phyloP scores from a whole-genome alignment of 1,140 invertebrate species.

The Wasmannia auropunctata region DNA sequence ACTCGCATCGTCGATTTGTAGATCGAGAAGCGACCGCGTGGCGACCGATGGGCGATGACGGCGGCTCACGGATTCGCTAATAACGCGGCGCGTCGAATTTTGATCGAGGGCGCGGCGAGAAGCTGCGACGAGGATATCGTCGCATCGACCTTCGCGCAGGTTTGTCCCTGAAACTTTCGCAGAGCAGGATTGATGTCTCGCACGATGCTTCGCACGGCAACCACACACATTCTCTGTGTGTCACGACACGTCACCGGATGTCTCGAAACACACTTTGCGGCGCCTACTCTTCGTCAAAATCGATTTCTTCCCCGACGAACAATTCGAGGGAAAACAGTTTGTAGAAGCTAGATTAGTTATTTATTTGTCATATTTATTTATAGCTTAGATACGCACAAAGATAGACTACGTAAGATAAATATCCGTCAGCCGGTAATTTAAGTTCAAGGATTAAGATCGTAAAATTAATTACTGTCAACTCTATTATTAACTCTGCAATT shows the following conservation, averaged over 20 bases:
- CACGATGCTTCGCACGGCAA: slow-evolving; percentile 42
- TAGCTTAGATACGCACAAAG: background rate
- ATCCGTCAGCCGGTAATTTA: background rate
- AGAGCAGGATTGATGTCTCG: slow-evolving; percentile 34
- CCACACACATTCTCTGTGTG: background rate
- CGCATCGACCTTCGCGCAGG: slow-evolving; percentile 29
- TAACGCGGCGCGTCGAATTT: slow-evolving; percentile 47
- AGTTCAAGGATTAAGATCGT: background rate
- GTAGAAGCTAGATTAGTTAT: background rate
- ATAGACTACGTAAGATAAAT: background rate
- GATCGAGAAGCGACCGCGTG: background rate
- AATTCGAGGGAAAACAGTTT: background rate
- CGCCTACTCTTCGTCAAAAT: background rate
- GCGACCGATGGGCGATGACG: slow-evolving; percentile 22
- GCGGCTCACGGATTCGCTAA: slow-evolving; percentile 16
- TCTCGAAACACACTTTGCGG: background rate
- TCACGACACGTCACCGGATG: slow-evolving; percentile 15
- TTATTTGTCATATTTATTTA: background rate
- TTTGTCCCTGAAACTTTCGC: slow-evolving; percentile 54
- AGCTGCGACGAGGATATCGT: slow-evolving; percentile 50
- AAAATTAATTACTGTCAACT: background rate
- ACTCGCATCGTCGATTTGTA: slow-evolving; percentile 24
- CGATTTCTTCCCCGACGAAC: background rate
- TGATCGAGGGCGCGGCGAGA: slow-evolving; percentile 40
- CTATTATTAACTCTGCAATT: background rate